These are phyloP conservation scores for Aeoliscus strigatus DNA, from an alignment of 2,797 vertebrate genomes.

Conservation along the genomic window DNA sequence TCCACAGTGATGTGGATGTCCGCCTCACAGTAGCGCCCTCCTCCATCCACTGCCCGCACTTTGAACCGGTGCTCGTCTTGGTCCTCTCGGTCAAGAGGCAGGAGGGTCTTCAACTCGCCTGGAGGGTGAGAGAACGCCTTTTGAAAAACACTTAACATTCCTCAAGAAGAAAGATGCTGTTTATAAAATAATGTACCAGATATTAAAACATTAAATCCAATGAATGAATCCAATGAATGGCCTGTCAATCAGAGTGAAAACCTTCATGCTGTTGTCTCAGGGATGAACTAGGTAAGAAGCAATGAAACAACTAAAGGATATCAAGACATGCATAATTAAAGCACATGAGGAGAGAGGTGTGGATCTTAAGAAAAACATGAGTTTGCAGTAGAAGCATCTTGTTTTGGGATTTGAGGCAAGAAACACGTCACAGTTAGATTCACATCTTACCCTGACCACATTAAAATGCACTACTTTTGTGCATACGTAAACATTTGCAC, in stretches of 20 bases:
- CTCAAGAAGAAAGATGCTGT: not conserved
- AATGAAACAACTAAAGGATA: constrained; percentile 42
- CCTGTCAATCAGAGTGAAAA: constrained; percentile 9
- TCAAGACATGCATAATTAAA: constrained; percentile 49
- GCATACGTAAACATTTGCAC: not conserved
- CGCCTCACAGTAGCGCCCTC: constrained; percentile 86
- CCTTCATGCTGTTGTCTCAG: not conserved
- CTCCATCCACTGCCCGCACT: constrained; percentile 87
- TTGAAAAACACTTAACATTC: not conserved
- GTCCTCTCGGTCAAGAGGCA: constrained; percentile 85
- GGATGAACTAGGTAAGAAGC: constrained; percentile 23
- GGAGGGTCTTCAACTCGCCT: constrained; percentile 91
- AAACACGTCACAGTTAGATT: no score
- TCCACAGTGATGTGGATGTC: constrained; percentile 81
- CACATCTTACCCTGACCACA: not conserved
- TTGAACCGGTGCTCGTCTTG: constrained; percentile 78
- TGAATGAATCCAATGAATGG: constrained; percentile 4
- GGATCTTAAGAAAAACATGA: constrained; percentile 30
- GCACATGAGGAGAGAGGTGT: constrained; percentile 10
- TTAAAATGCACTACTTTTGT: not conserved
- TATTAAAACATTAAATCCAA: no score
- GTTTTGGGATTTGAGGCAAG: constrained; percentile 46
- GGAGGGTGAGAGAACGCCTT: constrained; percentile 10
- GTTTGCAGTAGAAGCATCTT: constrained; percentile 48
- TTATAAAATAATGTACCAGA: no score